Conservation (phyloP, 2,113 vertebrate species). For the Serilophus lunatus region DNA sequence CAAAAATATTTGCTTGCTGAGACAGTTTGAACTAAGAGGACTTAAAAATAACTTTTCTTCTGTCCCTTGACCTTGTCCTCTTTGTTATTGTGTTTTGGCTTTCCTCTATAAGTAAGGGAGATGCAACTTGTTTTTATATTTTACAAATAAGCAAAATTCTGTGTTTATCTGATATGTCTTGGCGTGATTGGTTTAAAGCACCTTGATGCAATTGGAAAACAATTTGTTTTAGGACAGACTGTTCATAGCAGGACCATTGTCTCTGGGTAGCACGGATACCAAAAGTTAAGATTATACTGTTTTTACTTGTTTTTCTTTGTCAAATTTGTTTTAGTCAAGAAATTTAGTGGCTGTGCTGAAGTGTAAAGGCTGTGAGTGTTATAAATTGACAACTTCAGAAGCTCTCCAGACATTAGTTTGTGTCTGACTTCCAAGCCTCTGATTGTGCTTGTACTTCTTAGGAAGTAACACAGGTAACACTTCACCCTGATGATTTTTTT, state of each 20-base stretch:
- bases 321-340: neutral
- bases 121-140: neutral
- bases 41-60: neutral
- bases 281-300: fast-evolving
- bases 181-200: neutral
- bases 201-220: neutral
- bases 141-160: neutral
- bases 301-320: neutral
- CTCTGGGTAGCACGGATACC: neutral
- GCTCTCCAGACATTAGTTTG: neutral
- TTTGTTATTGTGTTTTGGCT: neutral
- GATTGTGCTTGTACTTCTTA: neutral
- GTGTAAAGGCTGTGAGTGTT: neutral
- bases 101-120: neutral
- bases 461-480: neutral
- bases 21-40: neutral
- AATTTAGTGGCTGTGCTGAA: neutral
- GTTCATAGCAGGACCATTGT: neutral
- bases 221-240: neutral
- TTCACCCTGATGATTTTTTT: neutral
- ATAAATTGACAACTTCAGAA: neutral
- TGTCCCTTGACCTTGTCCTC: neutral
- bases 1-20: neutral
- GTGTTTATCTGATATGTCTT: neutral
- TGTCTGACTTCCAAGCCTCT: neutral